phyloP scores from a whole-genome alignment of 1,140 invertebrate species.

The Diprion similis region DNA sequence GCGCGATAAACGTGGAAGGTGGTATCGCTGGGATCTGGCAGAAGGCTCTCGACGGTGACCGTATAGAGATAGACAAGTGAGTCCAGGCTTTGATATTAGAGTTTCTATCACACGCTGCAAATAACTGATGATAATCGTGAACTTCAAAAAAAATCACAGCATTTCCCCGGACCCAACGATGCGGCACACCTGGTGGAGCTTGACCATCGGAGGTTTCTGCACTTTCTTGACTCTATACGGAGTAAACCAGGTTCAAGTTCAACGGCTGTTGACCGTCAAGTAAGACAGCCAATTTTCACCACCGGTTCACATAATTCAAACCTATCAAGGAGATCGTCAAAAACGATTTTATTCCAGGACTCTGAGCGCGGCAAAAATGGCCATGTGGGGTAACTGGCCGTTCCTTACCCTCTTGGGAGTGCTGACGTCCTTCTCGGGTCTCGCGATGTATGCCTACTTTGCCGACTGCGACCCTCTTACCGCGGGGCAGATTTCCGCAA shows the following conservation, averaged over 20 bases:
- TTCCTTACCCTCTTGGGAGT: conserved; percentile 69
- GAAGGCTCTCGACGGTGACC: conserved; percentile 65
- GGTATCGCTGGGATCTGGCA: conserved; percentile 69
- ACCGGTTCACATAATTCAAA: neutral
- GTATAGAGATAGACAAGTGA: conserved; percentile 73
- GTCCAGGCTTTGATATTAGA: conserved; percentile 27
- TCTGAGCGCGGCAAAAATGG: conserved; percentile 66
- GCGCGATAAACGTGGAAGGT: conserved; percentile 65
- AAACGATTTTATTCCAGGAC: conserved; percentile 76
- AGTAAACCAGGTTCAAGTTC: conserved; percentile 70
- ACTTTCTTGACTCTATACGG: conserved; percentile 80
- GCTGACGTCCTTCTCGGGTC: conserved; percentile 72
- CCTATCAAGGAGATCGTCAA: conserved; percentile 73
- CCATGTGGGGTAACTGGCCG: conserved; percentile 71
- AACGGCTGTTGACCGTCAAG: neutral
- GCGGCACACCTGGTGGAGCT: conserved; percentile 74
- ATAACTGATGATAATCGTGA: neutral
- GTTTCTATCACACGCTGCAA: neutral
- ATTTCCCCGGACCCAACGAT: conserved; percentile 70
- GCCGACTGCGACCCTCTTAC: conserved; percentile 73
- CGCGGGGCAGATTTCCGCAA: conserved; percentile 57
- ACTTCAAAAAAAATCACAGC: conserved; percentile 42
- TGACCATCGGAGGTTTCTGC: conserved; percentile 75
- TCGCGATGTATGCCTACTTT: conserved; percentile 78
- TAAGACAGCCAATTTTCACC: neutral